Conservation (phyloP, 2,113 vertebrate species). For the Mastomys coucha region DNA sequence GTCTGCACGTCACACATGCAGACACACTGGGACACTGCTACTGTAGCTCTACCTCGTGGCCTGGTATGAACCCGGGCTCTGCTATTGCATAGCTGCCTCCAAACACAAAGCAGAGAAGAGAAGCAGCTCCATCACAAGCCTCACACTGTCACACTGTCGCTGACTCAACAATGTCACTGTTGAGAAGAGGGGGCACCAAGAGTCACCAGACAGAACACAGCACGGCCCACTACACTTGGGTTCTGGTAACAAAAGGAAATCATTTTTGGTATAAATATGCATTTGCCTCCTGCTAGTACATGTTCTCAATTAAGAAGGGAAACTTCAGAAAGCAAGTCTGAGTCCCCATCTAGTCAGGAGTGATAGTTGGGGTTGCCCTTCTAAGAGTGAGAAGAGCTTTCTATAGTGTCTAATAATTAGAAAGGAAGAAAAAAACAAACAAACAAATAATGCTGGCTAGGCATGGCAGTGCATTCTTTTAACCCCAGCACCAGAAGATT, state of each 20-base stretch:
- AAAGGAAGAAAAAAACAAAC: not conserved
- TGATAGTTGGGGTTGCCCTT: not conserved
- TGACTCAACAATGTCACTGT: not conserved
- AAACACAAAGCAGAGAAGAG: not conserved
- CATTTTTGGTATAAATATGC: not conserved
- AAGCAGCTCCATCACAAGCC: not conserved
- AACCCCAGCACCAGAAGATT: not conserved
- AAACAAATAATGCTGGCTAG: not conserved
- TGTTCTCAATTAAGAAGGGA: not conserved
- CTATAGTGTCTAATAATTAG: not conserved
- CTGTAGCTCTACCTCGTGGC: not conserved
- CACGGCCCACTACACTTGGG: not conserved
- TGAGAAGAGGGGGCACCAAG: not conserved
- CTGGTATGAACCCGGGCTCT: not conserved
- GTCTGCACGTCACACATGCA: rapidly evolving
- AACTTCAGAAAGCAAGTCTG: not conserved
- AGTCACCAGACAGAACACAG: not conserved
- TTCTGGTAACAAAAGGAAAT: not conserved
- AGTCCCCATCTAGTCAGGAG: not conserved
- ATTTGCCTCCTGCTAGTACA: not conserved
- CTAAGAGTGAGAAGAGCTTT: not conserved
- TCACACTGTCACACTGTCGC: not conserved
- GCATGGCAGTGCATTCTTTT: not conserved
- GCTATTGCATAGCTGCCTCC: not conserved
- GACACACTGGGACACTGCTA: not conserved